These are phyloP conservation scores for Callosobruchus maculatus DNA, from an alignment of 2,888 invertebrate genomes.

Conservation along the genomic window DNA sequence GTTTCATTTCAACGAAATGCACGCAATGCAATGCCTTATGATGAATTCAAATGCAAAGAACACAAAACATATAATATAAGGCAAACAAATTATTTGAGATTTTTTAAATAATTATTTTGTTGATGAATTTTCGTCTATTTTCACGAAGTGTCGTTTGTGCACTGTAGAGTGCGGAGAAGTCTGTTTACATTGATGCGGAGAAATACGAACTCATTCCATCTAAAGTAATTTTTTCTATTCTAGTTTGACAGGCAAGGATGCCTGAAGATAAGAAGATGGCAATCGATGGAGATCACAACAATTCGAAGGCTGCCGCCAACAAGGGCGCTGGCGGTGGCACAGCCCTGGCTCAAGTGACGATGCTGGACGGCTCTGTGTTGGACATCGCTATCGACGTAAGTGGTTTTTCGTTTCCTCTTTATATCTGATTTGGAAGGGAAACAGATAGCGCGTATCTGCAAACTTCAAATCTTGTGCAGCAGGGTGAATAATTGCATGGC, in stretches of 20 bases:
- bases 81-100: no score
- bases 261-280: slow-evolving; percentile 62
- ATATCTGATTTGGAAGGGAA: background rate
- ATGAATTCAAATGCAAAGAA: no score
- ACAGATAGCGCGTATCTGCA: background rate
- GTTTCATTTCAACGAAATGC: no score
- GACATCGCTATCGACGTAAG: slow-evolving; percentile 79
- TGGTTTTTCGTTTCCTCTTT: background rate
- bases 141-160: no score
- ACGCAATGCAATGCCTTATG: no score
- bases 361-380: slow-evolving; percentile 81
- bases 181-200: no score
- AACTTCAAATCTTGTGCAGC: background rate
- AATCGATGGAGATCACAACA: slow-evolving; percentile 45
- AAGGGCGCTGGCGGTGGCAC: slow-evolving; percentile 27
- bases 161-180: no score
- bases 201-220: no score
- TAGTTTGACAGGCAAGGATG: slow-evolving; percentile 46
- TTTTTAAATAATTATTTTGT: no score
- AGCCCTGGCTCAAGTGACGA: slow-evolving; percentile 63
- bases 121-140: no score
- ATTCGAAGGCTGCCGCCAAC: slow-evolving; percentile 34
- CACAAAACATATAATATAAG: no score
- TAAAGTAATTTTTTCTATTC: slow-evolving; percentile 4
- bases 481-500: background rate